Base-by-base conservation (phyloP, 1,140 invertebrate genomes). In the Coelopa frigida region DNA sequence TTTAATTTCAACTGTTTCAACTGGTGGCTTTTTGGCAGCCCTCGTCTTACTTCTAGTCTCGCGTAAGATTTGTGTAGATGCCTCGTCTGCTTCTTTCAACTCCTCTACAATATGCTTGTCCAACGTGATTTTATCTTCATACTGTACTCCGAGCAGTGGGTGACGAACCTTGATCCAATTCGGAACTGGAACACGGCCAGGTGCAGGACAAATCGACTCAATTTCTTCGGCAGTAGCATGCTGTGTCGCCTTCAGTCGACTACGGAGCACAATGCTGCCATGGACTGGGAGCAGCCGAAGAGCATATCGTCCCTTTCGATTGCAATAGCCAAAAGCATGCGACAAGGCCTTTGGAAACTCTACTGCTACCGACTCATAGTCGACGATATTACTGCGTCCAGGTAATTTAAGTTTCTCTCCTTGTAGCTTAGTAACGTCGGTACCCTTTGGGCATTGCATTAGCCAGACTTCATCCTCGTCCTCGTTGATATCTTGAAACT, bases 381-480 rank as follows among this genome's bases (percentile, higher is more conserved):
- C 27, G 12, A 41, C 38, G 11, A 44, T n/a, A 18, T 43, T 42
- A 21, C 38, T 49, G 5, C 47, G 46, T 6, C 51, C 51, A 3
- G 51, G 51, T 4, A 52, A 14, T 15, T 52, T 52, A 20, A 52
- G 20, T 40, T 46, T 49, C 27, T 52, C 24, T n/a, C 21, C 44
- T 29, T 46, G 20, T 17, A 52, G 17, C 6, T 45, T 15, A n/a
- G 10, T 26, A 6, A 52, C 10, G 27, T 49, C 26, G 20, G 32
- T 45, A 29, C 44, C 47, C 44, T 49, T 52, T 15, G 51, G 51
- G 12, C 46, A 49, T 43, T 52, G 51, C 15, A 52, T 17, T 4
- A 52, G 10, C 46, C 46, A 52, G 42, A 52, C 23, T 38, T 52
- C 51, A 26, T 52, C 48, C 6, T 52, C 43, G 5, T 21, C 20